Conservation (phyloP, 2,888 invertebrate genomes). For the Altica lythri region DNA sequence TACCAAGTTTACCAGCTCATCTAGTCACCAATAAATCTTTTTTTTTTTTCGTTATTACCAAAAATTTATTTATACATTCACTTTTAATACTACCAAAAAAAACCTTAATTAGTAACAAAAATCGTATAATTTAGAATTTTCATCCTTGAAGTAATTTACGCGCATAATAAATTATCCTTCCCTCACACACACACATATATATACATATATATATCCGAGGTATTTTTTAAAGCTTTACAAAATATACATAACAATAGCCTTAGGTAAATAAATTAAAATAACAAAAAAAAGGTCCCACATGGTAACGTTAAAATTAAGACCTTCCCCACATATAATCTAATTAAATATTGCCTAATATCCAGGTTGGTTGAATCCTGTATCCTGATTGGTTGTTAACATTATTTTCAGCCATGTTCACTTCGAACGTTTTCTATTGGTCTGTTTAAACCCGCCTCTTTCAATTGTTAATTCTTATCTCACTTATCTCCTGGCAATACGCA, state of each 20-base stretch:
- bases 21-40: no score
- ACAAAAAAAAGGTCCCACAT: conserved; percentile 25
- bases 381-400: conserved; percentile 40
- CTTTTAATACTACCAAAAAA: no score
- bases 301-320: conserved; percentile 30
- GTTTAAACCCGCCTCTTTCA: conserved; percentile 32
- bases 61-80: no score
- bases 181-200: background rate
- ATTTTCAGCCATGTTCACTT: conserved; percentile 49
- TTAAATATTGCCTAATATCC: conserved; percentile 43
- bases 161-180: conserved; percentile 8
- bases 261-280: conserved; percentile 32
- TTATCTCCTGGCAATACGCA: conserved; percentile 34
- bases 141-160: conserved; percentile 7
- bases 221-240: conserved; percentile 25
- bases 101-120: background rate
- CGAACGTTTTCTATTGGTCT: conserved; percentile 41
- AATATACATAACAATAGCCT: conserved; percentile 32
- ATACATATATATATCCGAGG: conserved; percentile 4
- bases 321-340: conserved; percentile 34
- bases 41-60: no score
- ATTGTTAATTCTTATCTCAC: conserved; percentile 34
- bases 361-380: conserved; percentile 26
- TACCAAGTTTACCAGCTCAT: no score
- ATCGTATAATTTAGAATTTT: background rate